Evolutionary conservation across 2,113 vertebrate species (phyloP).

Genomic region (Microcebus ravelobensis): DNA sequence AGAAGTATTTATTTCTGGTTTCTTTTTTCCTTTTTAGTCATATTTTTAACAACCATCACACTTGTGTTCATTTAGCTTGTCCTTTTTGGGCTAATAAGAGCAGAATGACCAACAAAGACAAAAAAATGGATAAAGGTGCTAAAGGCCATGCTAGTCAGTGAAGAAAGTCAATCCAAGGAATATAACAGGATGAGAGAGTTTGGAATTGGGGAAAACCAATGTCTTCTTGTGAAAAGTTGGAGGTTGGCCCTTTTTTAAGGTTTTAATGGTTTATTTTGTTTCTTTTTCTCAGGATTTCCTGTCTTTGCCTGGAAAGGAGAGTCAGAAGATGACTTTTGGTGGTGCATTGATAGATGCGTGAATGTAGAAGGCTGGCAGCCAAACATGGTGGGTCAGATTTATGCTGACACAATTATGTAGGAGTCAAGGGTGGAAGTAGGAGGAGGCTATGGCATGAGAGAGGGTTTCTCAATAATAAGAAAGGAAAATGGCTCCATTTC

Average conservation of each 20-base stretch:
- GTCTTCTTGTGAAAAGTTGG: background rate
- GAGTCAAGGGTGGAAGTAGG: background rate
- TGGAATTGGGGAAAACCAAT: background rate
- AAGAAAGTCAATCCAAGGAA: background rate
- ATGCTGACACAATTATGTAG: background rate
- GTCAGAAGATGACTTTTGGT: constrained; percentile 99
- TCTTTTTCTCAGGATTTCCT: constrained; percentile 90
- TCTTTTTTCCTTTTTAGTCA: background rate
- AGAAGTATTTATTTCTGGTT: constrained; percentile 33
- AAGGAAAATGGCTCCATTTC: constrained; percentile 14
- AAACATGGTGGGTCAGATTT: constrained; percentile 91
- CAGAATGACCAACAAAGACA: background rate
- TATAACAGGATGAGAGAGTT: background rate
- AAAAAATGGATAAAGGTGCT: background rate
- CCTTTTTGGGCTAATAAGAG: constrained; percentile 11
- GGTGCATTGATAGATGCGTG: constrained; percentile 99
- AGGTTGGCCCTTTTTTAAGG: background rate
- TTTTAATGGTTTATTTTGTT: constrained; percentile 31
- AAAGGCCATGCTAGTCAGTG: background rate
- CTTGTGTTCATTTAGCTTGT: background rate
- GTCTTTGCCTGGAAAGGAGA: constrained; percentile 99
- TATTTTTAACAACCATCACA: constrained; percentile 23
- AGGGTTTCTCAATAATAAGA: background rate
- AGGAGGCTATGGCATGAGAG: background rate
- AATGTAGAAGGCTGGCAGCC: constrained; percentile 99